These are phyloP conservation scores for Endomychus coccineus DNA, from an alignment of 2,888 invertebrate genomes.

Conservation along the genomic window DNA sequence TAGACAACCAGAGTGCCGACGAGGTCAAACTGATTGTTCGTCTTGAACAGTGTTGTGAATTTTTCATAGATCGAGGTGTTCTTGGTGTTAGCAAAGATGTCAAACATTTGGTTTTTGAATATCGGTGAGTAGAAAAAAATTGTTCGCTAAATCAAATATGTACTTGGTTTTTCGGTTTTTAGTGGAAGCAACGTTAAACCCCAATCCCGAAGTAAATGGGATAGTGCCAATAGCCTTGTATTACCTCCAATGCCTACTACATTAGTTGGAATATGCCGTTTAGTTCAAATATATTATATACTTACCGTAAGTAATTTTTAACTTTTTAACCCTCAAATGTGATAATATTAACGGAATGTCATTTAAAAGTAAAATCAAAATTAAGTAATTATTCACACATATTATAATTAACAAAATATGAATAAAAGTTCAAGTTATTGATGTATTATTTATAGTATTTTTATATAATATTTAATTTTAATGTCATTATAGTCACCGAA, in stretches of 20 bases:
- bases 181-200: conserved; percentile 57
- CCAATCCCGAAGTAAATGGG: conserved; percentile 57
- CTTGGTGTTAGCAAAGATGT: conserved; percentile 63
- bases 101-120: conserved; percentile 63
- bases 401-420: too few species aligned
- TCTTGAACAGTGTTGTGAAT: conserved; percentile 60
- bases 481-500: too few species aligned
- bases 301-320: conserved; percentile 59
- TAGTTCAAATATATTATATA: conserved; percentile 60
- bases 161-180: conserved; percentile 14
- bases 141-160: neutral
- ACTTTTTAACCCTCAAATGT: too few species aligned
- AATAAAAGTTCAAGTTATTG: too few species aligned
- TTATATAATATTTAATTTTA: too few species aligned
- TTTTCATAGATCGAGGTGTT: conserved; percentile 67
- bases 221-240: conserved; percentile 57
- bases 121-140: conserved; percentile 38
- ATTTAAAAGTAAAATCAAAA: too few species aligned
- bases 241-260: conserved; percentile 70
- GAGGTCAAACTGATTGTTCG: conserved; percentile 38
- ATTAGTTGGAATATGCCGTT: conserved; percentile 61
- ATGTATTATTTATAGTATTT: too few species aligned
- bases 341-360: too few species aligned
- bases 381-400: too few species aligned
- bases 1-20: conserved; percentile 55